phyloP scores from a whole-genome alignment of 2,797 vertebrate species.

The Danio choprae region DNA sequence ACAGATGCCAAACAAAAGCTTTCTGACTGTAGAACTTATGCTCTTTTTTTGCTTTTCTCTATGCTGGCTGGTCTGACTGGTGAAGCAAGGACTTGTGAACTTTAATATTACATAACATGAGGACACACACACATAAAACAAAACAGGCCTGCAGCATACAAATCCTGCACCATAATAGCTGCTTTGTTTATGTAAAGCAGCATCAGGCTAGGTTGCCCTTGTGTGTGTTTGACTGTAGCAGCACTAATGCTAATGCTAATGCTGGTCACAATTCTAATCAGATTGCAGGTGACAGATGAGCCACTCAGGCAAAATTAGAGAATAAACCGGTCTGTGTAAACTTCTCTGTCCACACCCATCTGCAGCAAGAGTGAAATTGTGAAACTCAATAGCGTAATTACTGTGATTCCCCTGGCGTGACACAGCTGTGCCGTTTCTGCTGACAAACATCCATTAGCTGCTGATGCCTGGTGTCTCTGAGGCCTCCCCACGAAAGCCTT shows the following conservation, averaged over 20 bases:
- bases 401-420: constrained; percentile 29
- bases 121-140: neutral
- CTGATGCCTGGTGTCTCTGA: constrained; percentile 27
- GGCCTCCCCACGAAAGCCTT: constrained; percentile 15
- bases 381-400: constrained; percentile 37
- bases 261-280: constrained; percentile 30
- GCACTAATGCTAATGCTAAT: neutral
- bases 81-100: neutral
- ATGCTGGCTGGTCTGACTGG: neutral
- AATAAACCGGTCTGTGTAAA: constrained; percentile 8
- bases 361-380: neutral
- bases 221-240: neutral
- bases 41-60: constrained; percentile 19
- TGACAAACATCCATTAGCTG: constrained; percentile 43
- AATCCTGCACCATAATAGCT: neutral
- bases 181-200: constrained; percentile 8
- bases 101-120: constrained; percentile 5
- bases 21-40: constrained; percentile 27
- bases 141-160: neutral
- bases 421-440: constrained; percentile 24
- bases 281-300: constrained; percentile 5
- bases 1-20: constrained; percentile 33
- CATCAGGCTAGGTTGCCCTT: neutral
- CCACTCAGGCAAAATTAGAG: constrained; percentile 3
- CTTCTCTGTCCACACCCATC: constrained; percentile 28